phyloP scores from a whole-genome alignment of 2,113 vertebrate species.

The Podilymbus podiceps region DNA sequence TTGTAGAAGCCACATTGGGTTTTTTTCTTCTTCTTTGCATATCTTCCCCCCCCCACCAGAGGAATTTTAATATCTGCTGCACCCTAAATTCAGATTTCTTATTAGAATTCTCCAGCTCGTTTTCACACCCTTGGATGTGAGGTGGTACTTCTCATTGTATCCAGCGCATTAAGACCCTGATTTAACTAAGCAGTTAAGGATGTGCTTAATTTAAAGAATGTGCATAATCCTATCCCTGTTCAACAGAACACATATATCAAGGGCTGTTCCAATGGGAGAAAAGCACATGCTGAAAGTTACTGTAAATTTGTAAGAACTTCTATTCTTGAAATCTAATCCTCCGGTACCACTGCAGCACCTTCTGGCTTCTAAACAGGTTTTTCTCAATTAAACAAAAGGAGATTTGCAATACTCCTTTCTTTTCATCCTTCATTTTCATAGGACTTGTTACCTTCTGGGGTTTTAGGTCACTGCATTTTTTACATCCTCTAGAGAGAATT shows the following conservation, averaged over 20 bases:
- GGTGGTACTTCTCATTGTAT: not conserved
- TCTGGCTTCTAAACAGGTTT: not conserved
- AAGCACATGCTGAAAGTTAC: constrained; percentile 9
- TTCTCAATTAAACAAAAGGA: not conserved
- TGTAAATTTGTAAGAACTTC: not conserved
- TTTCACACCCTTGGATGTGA: not conserved
- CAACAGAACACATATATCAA: not conserved
- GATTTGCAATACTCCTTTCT: not conserved
- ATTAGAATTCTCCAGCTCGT: not conserved
- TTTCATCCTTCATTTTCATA: not conserved
- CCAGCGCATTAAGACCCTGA: not conserved
- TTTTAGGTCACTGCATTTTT: not conserved
- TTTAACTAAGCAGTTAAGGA: constrained; percentile 16
- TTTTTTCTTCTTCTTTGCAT: not conserved
- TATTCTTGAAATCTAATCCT: not conserved
- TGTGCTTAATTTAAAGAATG: constrained; percentile 25
- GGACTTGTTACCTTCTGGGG: not conserved
- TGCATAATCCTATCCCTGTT: not conserved
- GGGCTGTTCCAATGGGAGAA: not conserved
- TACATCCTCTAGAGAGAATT: not conserved
- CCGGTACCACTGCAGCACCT: not conserved
- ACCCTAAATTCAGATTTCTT: constrained; percentile 8
- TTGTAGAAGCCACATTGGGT: not conserved
- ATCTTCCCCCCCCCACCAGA: not conserved
- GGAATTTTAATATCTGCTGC: constrained; percentile 30